Conservation (phyloP, 2,113 vertebrate species). For the Pedetes capensis region DNA sequence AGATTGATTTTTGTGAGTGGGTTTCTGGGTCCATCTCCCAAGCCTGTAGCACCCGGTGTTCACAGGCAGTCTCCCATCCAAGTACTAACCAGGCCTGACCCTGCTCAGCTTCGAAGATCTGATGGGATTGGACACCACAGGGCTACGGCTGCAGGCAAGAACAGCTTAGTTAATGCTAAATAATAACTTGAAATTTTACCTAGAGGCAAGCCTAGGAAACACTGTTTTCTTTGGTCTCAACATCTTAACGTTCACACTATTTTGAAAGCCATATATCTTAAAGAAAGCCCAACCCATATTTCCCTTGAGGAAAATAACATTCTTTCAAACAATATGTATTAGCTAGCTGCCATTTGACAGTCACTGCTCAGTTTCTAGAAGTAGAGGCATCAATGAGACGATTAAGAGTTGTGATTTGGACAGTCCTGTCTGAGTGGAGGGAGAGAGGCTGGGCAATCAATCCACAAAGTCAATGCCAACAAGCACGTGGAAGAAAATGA, state of each 20-base stretch:
- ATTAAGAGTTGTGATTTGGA: neutral
- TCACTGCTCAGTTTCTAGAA: neutral
- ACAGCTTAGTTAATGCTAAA: neutral
- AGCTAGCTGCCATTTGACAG: neutral
- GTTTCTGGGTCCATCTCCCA: too few relatives aligned
- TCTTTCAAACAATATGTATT: neutral
- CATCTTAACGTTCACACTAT: neutral
- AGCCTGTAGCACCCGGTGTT: too few relatives aligned
- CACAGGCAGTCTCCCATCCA: too few relatives aligned
- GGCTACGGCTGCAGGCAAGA: too few relatives aligned
- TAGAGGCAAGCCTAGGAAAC: neutral
- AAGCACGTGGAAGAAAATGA: neutral
- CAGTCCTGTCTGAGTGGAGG: neutral
- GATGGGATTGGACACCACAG: too few relatives aligned
- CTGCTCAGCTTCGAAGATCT: too few relatives aligned
- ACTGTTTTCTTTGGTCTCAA: neutral
- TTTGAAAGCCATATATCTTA: neutral
- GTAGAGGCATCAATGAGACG: neutral
- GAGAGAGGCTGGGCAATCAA: fast-evolving
- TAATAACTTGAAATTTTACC: neutral
- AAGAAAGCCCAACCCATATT: neutral
- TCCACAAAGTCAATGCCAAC: neutral
- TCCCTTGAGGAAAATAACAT: neutral
- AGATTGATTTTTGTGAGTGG: too few relatives aligned
- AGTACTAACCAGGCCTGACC: too few relatives aligned